These are phyloP conservation scores for Centropyge bicolor DNA, from an alignment of 2,797 vertebrate genomes.

Conservation along the genomic window DNA sequence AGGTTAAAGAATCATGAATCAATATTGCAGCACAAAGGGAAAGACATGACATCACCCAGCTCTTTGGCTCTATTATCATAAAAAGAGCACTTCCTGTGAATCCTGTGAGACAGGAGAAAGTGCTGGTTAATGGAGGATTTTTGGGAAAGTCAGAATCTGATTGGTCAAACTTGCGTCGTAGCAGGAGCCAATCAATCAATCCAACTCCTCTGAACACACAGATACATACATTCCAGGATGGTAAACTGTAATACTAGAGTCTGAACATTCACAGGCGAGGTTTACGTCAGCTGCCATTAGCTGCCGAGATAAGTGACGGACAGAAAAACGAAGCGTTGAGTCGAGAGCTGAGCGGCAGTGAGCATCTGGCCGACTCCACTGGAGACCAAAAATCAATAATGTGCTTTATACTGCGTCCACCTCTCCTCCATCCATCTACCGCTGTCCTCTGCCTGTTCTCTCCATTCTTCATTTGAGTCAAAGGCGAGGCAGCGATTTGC, in stretches of 20 bases:
- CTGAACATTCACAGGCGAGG: neutral
- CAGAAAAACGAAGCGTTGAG: conserved; percentile 57
- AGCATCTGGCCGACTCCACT: conserved; percentile 70
- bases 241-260: neutral
- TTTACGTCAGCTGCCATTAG: conserved; percentile 63
- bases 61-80: conserved; percentile 46
- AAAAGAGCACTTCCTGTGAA: conserved; percentile 51
- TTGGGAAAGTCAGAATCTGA: neutral
- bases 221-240: neutral
- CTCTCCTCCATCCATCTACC: conserved; percentile 55
- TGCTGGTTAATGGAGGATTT: conserved; percentile 43
- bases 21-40: conserved; percentile 3
- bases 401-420: conserved; percentile 73
- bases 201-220: conserved; percentile 2
- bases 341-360: conserved; percentile 48
- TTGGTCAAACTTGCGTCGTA: neutral
- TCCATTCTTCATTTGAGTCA: conserved; percentile 32
- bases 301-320: conserved; percentile 56
- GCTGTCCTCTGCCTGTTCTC: conserved; percentile 53
- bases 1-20: conserved; percentile 9
- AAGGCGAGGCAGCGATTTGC: conserved; percentile 11
- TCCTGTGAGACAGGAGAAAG: conserved; percentile 36
- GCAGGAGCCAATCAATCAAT: conserved; percentile 3
- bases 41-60: conserved; percentile 47
- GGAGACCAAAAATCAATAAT: conserved; percentile 81